Conservation (phyloP, 2,113 vertebrate species). For the Ochotona curzoniae region DNA sequence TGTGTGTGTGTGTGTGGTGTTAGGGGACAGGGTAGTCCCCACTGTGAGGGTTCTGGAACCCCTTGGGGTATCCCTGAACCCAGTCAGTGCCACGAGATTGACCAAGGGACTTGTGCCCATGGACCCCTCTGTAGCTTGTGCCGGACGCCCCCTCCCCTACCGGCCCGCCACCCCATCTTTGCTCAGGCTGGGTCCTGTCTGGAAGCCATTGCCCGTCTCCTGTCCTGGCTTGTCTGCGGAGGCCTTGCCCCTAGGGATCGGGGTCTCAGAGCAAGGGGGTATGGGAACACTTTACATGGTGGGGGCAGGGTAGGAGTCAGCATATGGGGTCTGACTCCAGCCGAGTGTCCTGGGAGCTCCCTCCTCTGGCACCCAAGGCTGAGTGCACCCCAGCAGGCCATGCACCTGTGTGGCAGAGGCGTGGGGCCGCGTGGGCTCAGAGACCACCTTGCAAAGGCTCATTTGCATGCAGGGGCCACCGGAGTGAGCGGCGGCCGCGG, state of each 20-base stretch:
- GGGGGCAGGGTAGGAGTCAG: too few species aligned
- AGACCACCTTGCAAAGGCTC: neutral
- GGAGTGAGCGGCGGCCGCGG: neutral
- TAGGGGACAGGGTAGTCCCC: too few species aligned
- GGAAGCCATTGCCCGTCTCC: neutral
- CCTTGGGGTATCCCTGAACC: too few species aligned
- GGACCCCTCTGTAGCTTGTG: too few species aligned
- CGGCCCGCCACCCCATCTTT: neutral
- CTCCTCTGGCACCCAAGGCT: rapidly evolving
- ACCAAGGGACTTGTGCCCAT: neutral
- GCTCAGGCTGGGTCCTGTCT: neutral
- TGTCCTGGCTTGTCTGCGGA: neutral
- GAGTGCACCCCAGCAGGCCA: neutral
- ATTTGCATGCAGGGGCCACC: slow-evolving; percentile 77
- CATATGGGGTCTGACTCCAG: neutral
- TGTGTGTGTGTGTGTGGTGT: too few species aligned
- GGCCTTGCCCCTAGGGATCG: neutral
- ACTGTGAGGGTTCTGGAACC: too few species aligned
- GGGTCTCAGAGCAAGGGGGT: neutral
- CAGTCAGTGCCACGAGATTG: neutral
- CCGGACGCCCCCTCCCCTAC: neutral
- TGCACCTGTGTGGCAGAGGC: neutral
- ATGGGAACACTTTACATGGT: too few species aligned
- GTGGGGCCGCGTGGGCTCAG: neutral
- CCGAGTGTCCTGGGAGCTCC: neutral